Evolutionary conservation across 2,113 vertebrate genomes (phyloP), one percentile per base, ranked within the genome.

Genomic region (Ammodramus savannarum): DNA sequence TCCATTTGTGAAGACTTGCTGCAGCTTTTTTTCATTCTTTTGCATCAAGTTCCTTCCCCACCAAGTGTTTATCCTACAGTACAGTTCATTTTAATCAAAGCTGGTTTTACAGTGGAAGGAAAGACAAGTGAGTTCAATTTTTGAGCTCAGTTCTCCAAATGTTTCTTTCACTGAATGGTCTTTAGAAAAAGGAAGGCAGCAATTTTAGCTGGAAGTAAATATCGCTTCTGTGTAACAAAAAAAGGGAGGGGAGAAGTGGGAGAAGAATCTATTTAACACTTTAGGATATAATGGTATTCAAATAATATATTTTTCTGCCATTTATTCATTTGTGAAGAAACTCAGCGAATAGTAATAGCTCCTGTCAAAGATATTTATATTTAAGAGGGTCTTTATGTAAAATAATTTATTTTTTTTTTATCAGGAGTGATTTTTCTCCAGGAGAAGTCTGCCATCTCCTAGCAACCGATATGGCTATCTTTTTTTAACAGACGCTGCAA

Each of bases 301-400:
- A 97, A 98, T 97, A 97, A 96, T 96, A 96, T 96, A 96, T 97
- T 97, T 98, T 98, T 95, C 95, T 97, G 86, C 97, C 96, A 97
- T 97, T 97, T 98, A 97, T 97, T 97, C 97, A 95, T 93, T 98
- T 95, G 94, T 95, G 93, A 97, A 96, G 93, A 93, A 97, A 97
- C 78, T 97, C 89, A 11, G 93, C 93, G 97, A 97, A 97, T 98
- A 97, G 97, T 97, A 98, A 98, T 97, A 98, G 96, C 95, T 97
- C 74, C 97, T 98, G 98, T 97, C 98, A 98, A 97, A 98, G 95
- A 97, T 98, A 97, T 98, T 97, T 98, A 97, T 98, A 97, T 98
- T 98, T 98, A 97, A 98, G 89, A 97, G 97, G 92, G 97, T 97
- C 96, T 98, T 98, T 98, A 98, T 98, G 97, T 96, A 96, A 97